Evolutionary conservation across 2,888 invertebrate genomes (phyloP), one percentile per base, ranked within the genome.

Genomic region (Dusona sp.): DNA sequence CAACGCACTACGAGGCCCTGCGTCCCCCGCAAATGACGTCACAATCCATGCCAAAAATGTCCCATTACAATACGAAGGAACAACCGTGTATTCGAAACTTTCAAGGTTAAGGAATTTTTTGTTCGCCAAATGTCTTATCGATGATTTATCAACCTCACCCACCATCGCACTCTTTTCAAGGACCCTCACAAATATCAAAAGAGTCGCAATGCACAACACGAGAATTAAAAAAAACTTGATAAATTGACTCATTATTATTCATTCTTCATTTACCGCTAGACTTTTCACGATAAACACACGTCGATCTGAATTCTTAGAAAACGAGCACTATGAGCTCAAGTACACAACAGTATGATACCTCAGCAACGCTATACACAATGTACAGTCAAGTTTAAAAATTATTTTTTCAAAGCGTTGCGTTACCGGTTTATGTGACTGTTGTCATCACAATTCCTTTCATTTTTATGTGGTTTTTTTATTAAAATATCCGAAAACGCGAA

Each of bases 1-100:
- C 90, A 97, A 96, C 0, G 97, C 96, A 91, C 96, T 96, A 86
- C 98, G 95, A 51, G 96, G 93, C 89, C 96, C 96, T 45, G 96
- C 95, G 93, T 98, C 96, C 0, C 96, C 97, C 25, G 96, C 96
- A 94, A 97, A 97, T 0, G 97, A 98, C 19, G 97, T 97, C 36
- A 98, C 96, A 82, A 98, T 95, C 91, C 94, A 94, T 83, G 90
- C 89, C 70, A 90, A 72, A 73, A 90, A 87, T 36, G 84, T 88
- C 54, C 89, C 79, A n/a, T 88, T 73, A 74, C 92, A 92, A 11
- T 77, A 38, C 51, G 90, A 72, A 8, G 90, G 85, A 25, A 79
- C 72, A 11, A 90, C 89, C 36, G 88, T 81, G 65, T 89, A 90
- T 45, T 85, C 64, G 33, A 89, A 88, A 33, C 84, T 83, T 16